Conservation (phyloP, 2,888 invertebrate species). For the Arenicola marina region DNA sequence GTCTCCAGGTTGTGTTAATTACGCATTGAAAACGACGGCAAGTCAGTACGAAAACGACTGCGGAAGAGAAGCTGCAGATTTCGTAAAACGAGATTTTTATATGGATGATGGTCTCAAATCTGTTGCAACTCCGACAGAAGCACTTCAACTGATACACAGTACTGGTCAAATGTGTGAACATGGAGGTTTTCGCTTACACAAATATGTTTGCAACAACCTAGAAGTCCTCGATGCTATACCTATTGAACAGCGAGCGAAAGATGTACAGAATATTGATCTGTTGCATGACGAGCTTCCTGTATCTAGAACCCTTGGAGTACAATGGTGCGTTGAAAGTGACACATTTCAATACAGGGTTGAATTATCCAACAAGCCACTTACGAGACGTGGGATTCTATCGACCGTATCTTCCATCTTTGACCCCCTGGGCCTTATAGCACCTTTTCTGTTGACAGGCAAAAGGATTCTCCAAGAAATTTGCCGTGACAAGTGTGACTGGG, state of each 20-base stretch:
- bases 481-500: conserved; percentile 26
- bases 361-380: conserved; percentile 28
- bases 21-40: background rate
- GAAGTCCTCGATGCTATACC: conserved; percentile 8
- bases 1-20: background rate
- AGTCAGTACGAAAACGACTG: background rate
- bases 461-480: conserved; percentile 33
- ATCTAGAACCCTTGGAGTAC: conserved; percentile 18
- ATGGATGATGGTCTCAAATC: background rate
- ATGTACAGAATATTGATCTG: background rate
- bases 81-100: background rate
- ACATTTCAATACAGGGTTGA: conserved; percentile 30
- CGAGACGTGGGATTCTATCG: conserved; percentile 34
- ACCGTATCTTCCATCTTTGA: conserved; percentile 34
- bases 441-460: conserved; percentile 29
- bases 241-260: background rate
- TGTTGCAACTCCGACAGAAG: background rate
- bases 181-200: conserved; percentile 8
- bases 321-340: conserved; percentile 36
- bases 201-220: conserved; percentile 7
- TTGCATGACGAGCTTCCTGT: background rate
- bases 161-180: background rate
- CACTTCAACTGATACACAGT: background rate
- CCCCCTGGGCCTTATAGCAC: conserved; percentile 36
- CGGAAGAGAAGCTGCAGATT: background rate